Evolutionary conservation across 2,797 vertebrate genomes (phyloP), one percentile per base, ranked within the genome.

Genomic region (Chelidonichthys spinosus): DNA sequence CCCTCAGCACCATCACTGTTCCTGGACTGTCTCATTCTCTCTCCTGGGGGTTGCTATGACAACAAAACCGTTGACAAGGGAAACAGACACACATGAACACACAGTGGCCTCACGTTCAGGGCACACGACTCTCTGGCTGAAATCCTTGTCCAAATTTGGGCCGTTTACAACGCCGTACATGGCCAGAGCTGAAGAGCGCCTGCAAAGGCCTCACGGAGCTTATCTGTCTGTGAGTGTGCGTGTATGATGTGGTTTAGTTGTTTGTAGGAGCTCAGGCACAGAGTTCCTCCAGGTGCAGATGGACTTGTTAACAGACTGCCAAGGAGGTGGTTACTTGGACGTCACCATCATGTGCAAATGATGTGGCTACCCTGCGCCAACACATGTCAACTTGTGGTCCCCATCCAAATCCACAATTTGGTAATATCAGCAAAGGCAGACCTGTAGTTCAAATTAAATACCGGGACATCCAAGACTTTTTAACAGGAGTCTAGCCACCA

Each of bases 71-170:
- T 90, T 82, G 91, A 88, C 82, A 78, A 50, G 76, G 69, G 80
- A 88, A 92, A 92, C 87, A 90, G 83, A 85, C 62, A 73, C 87
- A 88, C 88, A 83, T 76, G 78, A 79, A 90, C 81, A 91, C 92
- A 89, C 85, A 87, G 90, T 91, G 81, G 92, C 90, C 92, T 94
- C 91, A 95, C 92, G 95, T 95, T 95, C 90, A 81, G 94, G 93
- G 95, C 94, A 96, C 93, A 95, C 89, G 91, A 95, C 94, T 94
- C 95, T 95, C 90, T 93, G 92, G 91, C 94, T 96, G 93, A 95
- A 96, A 96, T 96, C 94, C 95, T 92, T 96, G 95, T 95, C 96
- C 96, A 97, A 96, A 96, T 96, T 96, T 96, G 95, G 95, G 85
- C 91, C 87, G 92, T 95, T 94, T 93, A 92, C 87, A 91, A 91